Evolutionary conservation across 2,113 vertebrate species (phyloP), one percentile per base, ranked within the genome.

Genomic region (Macrotus californicus): DNA sequence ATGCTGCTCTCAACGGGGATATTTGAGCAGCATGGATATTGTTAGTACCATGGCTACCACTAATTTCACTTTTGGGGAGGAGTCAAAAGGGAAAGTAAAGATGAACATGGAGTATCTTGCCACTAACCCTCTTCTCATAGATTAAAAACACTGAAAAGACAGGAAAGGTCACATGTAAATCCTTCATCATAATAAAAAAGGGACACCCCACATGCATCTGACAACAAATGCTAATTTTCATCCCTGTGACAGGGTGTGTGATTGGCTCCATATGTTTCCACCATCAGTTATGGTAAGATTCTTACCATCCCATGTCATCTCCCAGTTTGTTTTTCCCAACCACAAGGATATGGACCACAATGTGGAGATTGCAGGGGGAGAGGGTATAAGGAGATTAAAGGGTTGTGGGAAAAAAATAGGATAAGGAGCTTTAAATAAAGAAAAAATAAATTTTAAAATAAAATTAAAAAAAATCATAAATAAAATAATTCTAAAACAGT

Each of bases 211-310:
- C 90, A 93, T 90, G 96, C 96, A 84, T 97, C 93, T 95, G 83
- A 95, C 59, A 94, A 93, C 87, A 97, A 96, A 98, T 94, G 91
- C 36, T 97, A 96, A 97, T 97, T 97, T 95, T 93, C 96, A 94
- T 96, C 85, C 95, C 95, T 86, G 77, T 96, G 89, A 67, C 89
- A 89, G 39, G 76, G 91, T 89, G 94, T 96, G 54, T 87, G 75
- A 97, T 92, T 96, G 96, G 73, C 66, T 97, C 96, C 93, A 96
- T 95, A 97, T 96, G 94, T 94, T 97, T 96, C 96, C 89, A 89
- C 82, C 97, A 93, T 95, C 76, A 96, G 81, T 96, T 75, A 87
- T 75, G 90, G 46, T 95, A 94, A 95, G 91, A 97, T 92, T 96
- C 90, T 94, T 92, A 87, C 46, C 91, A 93, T 64, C 96, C 43